Percentiles rank a stretch among this genome's conserved stretches.
These are phyloP conservation scores for Zaprionus lachaisei DNA, from an alignment of 1,140 invertebrate genomes.

Conservation along the genomic window DNA sequence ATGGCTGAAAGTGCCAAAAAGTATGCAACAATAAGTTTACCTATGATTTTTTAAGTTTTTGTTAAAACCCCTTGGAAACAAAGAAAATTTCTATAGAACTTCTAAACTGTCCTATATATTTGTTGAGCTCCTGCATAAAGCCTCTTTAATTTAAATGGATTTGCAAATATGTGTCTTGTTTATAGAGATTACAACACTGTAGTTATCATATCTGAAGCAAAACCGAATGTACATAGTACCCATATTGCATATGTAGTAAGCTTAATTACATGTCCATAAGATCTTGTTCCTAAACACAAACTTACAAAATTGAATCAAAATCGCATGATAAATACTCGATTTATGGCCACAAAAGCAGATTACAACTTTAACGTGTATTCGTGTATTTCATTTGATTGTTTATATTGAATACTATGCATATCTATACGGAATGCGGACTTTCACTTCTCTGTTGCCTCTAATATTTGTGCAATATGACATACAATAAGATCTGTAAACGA, in stretches of 20 bases:
- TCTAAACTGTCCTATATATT: too few relatives aligned
- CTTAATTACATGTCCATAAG: background rate
- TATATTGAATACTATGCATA: background rate
- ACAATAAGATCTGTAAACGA: constrained; percentile 43
- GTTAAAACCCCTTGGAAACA: background rate
- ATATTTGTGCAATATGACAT: constrained; percentile 11
- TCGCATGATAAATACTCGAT: constrained; percentile 5
- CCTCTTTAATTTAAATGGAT: too few relatives aligned
- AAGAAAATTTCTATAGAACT: background rate
- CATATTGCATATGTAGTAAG: too few relatives aligned
- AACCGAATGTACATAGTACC: background rate
- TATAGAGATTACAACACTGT: too few relatives aligned
- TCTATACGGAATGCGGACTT: background rate
- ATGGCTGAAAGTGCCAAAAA: constrained; percentile 16
- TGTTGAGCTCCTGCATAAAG: too few relatives aligned
- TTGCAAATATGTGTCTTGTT: too few relatives aligned
- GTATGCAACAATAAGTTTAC: constrained; percentile 15
- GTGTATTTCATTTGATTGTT: background rate
- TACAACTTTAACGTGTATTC: background rate
- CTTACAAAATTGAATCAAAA: background rate
- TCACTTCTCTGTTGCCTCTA: constrained; percentile 5
- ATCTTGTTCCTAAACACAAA: background rate
- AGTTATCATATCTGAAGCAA: background rate
- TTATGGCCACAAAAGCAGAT: background rate
- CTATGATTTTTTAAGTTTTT: background rate